A percentile compares a stretch with the other conserved stretches of the same genome.
These are phyloP conservation scores for Cantharis nigra DNA, from an alignment of 2,888 invertebrate species.

Conservation along the genomic window DNA sequence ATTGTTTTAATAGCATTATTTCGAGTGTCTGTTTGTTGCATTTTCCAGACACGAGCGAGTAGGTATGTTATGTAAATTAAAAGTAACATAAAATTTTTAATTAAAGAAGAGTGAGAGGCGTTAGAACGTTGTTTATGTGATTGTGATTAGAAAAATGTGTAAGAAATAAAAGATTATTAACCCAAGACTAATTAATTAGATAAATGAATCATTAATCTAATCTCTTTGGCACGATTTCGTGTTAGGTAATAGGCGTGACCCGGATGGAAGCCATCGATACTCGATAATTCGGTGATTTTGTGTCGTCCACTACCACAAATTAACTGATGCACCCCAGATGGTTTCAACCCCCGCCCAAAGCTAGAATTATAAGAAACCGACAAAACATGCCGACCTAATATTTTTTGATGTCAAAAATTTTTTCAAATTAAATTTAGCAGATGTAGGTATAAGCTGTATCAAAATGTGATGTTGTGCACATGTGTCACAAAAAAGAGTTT, in stretches of 20 bases:
- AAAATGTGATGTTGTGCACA: constrained; percentile 14
- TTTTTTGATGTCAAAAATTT: constrained; percentile 10
- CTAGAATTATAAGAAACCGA: constrained; percentile 40
- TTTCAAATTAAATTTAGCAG: constrained; percentile 9
- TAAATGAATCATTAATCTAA: constrained; percentile 29
- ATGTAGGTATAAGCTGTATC: constrained; percentile 10
- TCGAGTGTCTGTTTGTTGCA: constrained; percentile 20
- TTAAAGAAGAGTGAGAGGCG: not conserved
- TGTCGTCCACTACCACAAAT: constrained; percentile 43
- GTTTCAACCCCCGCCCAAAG: constrained; percentile 37
- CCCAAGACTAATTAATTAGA: constrained; percentile 20
- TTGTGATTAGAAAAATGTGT: not conserved
- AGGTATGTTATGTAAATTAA: not conserved
- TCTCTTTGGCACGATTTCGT: constrained; percentile 36
- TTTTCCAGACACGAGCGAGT: not conserved
- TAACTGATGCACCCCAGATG: constrained; percentile 47
- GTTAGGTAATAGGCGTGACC: constrained; percentile 50
- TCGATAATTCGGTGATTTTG: constrained; percentile 50
- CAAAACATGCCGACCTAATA: constrained; percentile 40
- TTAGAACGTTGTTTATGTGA: not conserved
- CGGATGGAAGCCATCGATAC: constrained; percentile 55
- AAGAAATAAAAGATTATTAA: constrained; percentile 1
- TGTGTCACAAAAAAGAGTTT: constrained; percentile 25
- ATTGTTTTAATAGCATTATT: constrained; percentile 37
- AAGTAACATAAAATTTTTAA: not conserved